phyloP scores from a whole-genome alignment of 2,888 invertebrate genomes.

The Heliconius charithonia region DNA sequence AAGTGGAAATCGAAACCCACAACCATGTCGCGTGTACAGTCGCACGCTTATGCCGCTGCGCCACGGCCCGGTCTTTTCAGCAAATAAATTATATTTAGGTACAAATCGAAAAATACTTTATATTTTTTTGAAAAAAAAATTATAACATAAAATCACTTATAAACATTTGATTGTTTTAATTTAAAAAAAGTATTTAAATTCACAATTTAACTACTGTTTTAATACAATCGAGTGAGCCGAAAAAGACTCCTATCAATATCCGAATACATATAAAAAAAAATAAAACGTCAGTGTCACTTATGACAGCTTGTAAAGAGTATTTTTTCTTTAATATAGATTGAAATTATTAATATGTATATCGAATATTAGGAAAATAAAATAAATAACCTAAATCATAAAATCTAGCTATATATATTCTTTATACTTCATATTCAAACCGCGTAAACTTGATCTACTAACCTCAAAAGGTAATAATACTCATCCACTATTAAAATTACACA shows the following conservation, averaged over 20 bases:
- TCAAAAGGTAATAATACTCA: constrained; percentile 22
- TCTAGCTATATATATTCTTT: background rate
- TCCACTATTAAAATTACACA: constrained; percentile 19
- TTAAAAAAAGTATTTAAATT: no score
- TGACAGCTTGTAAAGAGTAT: background rate
- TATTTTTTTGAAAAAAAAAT: no score
- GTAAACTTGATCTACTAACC: constrained; percentile 22
- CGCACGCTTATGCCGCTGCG: no score
- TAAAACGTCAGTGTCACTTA: constrained; percentile 6
- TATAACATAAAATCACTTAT: no score
- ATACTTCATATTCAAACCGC: background rate
- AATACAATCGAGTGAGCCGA: background rate
- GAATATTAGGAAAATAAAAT: background rate
- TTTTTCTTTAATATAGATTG: background rate
- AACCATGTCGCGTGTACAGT: no score
- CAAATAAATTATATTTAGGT: no score
- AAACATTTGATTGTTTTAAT: no score
- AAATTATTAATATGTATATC: background rate
- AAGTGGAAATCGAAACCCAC: no score
- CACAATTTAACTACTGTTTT: no score
- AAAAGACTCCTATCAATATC: background rate
- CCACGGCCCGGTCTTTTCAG: no score
- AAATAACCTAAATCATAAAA: background rate
- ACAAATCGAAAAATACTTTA: no score
- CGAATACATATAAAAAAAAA: background rate